phyloP scores from a whole-genome alignment of 2,797 vertebrate species.

The Sebastes jordani region DNA sequence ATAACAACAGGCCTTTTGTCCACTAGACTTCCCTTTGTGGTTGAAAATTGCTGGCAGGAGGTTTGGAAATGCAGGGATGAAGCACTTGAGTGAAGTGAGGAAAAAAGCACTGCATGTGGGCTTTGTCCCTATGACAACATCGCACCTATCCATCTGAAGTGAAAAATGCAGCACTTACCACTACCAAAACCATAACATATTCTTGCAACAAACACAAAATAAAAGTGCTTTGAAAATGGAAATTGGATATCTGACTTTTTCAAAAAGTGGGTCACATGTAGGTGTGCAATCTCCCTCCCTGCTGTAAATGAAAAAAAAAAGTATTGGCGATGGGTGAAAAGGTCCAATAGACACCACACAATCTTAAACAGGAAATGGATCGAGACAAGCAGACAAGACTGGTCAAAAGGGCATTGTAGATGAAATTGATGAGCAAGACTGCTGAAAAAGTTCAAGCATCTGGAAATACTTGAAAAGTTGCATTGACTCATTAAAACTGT shows the following conservation, averaged over 20 bases:
- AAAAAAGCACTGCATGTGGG: neutral
- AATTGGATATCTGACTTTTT: neutral
- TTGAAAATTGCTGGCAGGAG: neutral
- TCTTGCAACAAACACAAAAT: neutral
- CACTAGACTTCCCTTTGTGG: neutral
- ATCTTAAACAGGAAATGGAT: neutral
- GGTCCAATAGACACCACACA: neutral
- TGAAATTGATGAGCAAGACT: neutral
- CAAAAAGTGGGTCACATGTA: neutral
- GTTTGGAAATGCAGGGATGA: constrained; percentile 1
- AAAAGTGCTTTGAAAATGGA: neutral
- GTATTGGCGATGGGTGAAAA: neutral
- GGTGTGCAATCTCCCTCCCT: neutral
- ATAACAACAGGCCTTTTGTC: neutral
- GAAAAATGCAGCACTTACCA: constrained; percentile 2
- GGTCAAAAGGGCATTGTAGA: neutral
- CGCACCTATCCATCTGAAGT: neutral
- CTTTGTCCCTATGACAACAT: neutral
- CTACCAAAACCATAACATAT: neutral
- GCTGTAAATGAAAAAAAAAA: neutral
- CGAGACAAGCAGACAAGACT: neutral
- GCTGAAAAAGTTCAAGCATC: neutral
- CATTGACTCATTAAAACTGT: neutral
- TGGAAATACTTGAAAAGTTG: neutral
- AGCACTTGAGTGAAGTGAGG: neutral